These are phyloP conservation scores for Saccopteryx leptura DNA, from an alignment of 2,113 vertebrate genomes.

Conservation along the genomic window DNA sequence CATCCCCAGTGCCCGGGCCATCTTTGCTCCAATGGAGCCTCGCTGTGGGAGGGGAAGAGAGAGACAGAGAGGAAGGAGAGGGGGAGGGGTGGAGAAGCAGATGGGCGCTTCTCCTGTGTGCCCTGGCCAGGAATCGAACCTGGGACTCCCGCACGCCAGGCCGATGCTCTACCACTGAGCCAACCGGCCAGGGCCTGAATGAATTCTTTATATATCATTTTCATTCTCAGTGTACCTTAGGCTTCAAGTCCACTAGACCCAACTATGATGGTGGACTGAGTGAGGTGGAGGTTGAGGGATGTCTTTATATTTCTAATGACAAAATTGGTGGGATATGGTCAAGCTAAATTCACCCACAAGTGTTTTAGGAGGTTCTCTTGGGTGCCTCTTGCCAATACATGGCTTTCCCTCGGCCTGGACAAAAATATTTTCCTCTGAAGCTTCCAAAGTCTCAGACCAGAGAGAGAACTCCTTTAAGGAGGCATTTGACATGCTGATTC, in stretches of 20 bases:
- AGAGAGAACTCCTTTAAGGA: background rate
- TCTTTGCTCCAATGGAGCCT: too few species aligned
- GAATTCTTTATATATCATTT: background rate
- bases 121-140: too few species aligned
- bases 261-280: background rate
- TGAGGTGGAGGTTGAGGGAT: background rate
- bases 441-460: background rate
- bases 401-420: background rate
- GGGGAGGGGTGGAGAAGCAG: too few species aligned
- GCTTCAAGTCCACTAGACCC: background rate
- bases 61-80: too few species aligned
- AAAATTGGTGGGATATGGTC: background rate
- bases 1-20: too few species aligned
- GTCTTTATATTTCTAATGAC: background rate
- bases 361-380: background rate
- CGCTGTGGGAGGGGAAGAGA: too few species aligned
- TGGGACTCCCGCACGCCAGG: too few species aligned
- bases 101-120: too few species aligned
- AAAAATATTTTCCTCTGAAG: conserved; percentile 4
- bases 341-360: background rate
- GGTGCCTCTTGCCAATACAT: background rate
- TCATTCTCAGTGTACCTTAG: background rate
- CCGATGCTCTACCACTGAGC: too few species aligned
- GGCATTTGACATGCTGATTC: conserved; percentile 29
- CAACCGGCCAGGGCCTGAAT: background rate